These are phyloP conservation scores for Rhabdomys pumilio DNA, from an alignment of 2,797 vertebrate genomes.

Conservation along the genomic window DNA sequence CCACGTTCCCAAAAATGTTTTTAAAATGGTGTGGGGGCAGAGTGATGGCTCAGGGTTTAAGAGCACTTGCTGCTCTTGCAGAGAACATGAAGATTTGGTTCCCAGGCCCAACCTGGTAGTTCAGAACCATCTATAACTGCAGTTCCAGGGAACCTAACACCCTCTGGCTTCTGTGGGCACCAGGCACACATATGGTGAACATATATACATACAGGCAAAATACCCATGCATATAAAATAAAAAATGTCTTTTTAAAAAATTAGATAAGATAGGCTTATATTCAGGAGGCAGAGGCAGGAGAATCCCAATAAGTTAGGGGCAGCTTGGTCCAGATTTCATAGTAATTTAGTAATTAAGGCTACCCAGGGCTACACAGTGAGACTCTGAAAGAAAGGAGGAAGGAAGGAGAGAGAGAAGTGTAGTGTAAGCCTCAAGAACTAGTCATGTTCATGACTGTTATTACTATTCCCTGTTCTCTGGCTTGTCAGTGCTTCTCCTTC, in stretches of 20 bases:
- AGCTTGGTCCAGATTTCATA: background rate
- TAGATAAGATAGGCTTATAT: background rate
- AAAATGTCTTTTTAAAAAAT: background rate
- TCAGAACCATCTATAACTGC: background rate
- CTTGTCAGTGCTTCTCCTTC: background rate
- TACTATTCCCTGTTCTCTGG: background rate
- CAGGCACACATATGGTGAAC: background rate
- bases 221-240: background rate
- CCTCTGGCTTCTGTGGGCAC: background rate
- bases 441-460: background rate
- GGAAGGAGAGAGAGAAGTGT: background rate
- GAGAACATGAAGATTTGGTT: background rate
- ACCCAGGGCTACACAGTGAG: background rate
- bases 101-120: background rate
- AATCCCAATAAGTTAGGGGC: background rate
- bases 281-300: background rate
- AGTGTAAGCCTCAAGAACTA: background rate
- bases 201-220: background rate
- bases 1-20: constrained; percentile 12
- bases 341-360: background rate
- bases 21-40: background rate
- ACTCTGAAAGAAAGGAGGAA: background rate
- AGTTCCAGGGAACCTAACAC: background rate
- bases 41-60: background rate
- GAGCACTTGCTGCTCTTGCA: background rate